These are phyloP conservation scores for Chromoteleia sp. DNA, from an alignment of 2,888 invertebrate genomes.

Conservation along the genomic window DNA sequence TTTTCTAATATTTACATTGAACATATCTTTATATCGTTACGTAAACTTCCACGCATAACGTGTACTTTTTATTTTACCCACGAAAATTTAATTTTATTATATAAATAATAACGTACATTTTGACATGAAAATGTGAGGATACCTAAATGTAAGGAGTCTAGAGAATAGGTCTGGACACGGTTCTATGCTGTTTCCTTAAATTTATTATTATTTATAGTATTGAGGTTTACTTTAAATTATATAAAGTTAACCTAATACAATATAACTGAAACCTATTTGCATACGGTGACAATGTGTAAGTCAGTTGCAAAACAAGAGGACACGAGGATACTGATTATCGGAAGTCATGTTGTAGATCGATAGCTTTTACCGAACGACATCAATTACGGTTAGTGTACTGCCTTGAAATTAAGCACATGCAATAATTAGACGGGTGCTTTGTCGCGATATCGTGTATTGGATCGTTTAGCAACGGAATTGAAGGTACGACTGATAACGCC, in stretches of 20 bases:
- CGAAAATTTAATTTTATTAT: no score
- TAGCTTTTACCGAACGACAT: slow-evolving; percentile 79
- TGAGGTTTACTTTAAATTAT: no score
- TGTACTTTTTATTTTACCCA: no score
- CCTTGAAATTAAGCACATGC: slow-evolving; percentile 82
- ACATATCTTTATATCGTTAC: no score
- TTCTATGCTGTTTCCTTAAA: no score
- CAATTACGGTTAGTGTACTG: slow-evolving; percentile 79
- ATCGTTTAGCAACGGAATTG: slow-evolving; percentile 63
- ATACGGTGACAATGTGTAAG: slow-evolving; percentile 48
- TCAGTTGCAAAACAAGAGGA: slow-evolving; percentile 53
- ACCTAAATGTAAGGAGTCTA: no score
- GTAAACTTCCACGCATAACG: no score
- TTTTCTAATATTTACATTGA: no score
- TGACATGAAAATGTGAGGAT: no score
- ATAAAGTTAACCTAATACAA: slow-evolving; percentile 24
- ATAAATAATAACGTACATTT: no score
- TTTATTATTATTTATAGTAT: no score
- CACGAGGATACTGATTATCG: slow-evolving; percentile 73
- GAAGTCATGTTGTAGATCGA: slow-evolving; percentile 78
- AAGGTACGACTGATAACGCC: slow-evolving; percentile 61
- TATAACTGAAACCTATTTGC: slow-evolving; percentile 34
- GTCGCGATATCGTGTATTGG: slow-evolving; percentile 70
- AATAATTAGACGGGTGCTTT: slow-evolving; percentile 80
- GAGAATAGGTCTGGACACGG: no score